A percentile compares a stretch with the other conserved stretches of the same genome.
phyloP scores from a whole-genome alignment of 2,113 vertebrate species.

The Condylura cristata region DNA sequence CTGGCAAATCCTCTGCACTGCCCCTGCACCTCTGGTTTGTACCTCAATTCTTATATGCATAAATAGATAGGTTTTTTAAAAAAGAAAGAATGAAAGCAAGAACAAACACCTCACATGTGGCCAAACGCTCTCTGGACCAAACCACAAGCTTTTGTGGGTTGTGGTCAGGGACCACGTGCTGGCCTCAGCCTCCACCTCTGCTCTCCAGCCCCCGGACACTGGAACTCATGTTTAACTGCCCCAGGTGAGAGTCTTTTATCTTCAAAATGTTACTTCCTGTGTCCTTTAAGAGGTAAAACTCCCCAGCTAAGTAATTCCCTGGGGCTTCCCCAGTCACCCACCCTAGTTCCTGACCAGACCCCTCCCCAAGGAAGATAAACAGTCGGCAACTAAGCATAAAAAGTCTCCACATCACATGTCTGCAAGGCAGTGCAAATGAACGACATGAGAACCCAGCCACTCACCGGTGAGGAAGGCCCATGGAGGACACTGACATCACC shows the following conservation, averaged over 20 bases:
- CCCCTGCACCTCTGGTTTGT: too few species aligned
- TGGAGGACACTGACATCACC: background rate
- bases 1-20: too few species aligned
- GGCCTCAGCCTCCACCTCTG: background rate
- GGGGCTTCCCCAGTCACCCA: background rate
- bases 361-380: background rate
- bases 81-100: background rate
- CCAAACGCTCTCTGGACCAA: background rate
- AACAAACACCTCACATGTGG: background rate
- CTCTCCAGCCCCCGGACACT: background rate
- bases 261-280: background rate
- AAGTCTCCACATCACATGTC: background rate
- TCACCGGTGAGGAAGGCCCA: background rate
- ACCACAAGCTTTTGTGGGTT: rapidly evolving
- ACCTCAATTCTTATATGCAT: too few species aligned
- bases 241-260: background rate
- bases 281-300: background rate
- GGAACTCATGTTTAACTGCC: background rate
- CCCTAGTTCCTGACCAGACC: background rate
- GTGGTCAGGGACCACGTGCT: background rate
- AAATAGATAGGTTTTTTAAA: too few species aligned
- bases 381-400: background rate
- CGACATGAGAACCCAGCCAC: too few species aligned
- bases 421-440: background rate
- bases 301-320: background rate